phyloP scores from a whole-genome alignment of 2,888 invertebrate species.

The Poecilobothrus nobilitatus region DNA sequence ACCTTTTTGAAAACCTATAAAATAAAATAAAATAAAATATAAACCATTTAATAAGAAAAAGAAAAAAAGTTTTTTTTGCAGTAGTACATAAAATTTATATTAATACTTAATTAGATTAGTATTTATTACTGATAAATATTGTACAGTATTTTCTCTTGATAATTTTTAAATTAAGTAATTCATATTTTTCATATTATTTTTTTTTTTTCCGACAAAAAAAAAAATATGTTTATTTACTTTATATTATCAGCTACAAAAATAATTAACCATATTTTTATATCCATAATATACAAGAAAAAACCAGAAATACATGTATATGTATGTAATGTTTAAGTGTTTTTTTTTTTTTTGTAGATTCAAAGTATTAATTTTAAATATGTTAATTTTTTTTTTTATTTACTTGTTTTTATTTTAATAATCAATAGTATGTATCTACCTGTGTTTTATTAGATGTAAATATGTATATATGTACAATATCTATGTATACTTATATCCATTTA shows the following conservation, averaged over 20 bases:
- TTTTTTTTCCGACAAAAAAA: too few relatives aligned
- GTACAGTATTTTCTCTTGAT: neutral
- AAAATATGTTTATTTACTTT: too few relatives aligned
- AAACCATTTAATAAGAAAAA: constrained; percentile 20
- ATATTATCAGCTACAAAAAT: too few relatives aligned
- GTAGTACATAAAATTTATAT: neutral
- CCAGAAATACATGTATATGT: too few relatives aligned
- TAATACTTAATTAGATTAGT: neutral
- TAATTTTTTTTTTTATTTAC: too few relatives aligned
- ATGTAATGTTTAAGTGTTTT: too few relatives aligned
- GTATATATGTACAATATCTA: neutral
- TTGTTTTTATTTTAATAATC: too few relatives aligned
- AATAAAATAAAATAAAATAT: constrained; percentile 25
- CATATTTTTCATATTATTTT: too few relatives aligned
- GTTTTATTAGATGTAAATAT: too few relatives aligned
- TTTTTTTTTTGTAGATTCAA: neutral
- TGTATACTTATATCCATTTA: neutral
- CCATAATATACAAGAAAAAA: too few relatives aligned
- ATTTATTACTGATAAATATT: neutral
- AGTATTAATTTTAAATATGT: too few relatives aligned
- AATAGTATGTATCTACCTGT: neutral
- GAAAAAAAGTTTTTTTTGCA: constrained; percentile 20
- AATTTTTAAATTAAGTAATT: neutral
- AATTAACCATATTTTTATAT: too few relatives aligned
- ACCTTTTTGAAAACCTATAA: constrained; percentile 61